phyloP scores from a whole-genome alignment of 2,113 vertebrate species.

The Sapayoa aenigma region DNA sequence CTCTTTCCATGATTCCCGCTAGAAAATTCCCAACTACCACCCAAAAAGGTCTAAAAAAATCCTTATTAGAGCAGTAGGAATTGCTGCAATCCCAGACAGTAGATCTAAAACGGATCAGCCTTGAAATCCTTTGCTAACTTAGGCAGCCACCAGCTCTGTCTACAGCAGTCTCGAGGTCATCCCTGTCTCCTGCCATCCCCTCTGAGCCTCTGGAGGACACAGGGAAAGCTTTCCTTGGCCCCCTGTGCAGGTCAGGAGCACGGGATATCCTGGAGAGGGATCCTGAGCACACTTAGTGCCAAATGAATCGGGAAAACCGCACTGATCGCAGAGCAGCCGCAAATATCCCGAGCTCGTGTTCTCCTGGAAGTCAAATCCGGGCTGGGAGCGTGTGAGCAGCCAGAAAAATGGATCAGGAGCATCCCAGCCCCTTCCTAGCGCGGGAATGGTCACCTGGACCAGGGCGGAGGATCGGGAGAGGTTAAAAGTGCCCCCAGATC shows the following conservation, averaged over 20 bases:
- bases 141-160: background rate
- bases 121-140: background rate
- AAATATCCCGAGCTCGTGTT: background rate
- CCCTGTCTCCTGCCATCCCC: background rate
- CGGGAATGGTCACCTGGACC: background rate
- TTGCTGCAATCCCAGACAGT: background rate
- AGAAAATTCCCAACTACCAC: background rate
- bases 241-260: background rate
- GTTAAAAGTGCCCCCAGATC: background rate
- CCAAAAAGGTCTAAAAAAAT: background rate
- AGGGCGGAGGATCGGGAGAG: too few species aligned
- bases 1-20: background rate
- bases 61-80: background rate
- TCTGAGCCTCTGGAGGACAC: background rate
- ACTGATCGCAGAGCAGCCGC: background rate
- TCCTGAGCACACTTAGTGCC: background rate
- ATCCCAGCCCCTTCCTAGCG: fast-evolving
- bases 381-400: background rate
- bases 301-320: background rate
- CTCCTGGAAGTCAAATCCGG: fast-evolving
- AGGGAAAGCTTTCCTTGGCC: background rate
- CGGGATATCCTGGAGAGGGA: background rate
- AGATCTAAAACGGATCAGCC: background rate
- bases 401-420: background rate
- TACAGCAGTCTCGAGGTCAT: fast-evolving